Conservation (phyloP, 2,888 invertebrate species). For the Ichneumoninae sp. region DNA sequence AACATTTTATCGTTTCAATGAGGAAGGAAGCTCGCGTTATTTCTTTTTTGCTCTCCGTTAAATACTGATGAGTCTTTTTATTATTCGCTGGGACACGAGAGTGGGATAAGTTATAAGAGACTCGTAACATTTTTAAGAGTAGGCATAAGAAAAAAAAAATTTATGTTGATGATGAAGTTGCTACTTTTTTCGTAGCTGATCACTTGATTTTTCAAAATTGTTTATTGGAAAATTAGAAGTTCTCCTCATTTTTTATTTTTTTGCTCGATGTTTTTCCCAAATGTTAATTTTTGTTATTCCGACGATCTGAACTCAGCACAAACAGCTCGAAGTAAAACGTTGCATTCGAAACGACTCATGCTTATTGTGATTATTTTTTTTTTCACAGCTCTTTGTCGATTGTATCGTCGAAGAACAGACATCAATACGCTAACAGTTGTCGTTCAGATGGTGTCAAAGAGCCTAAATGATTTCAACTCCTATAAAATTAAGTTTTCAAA, state of each 20-base stretch:
- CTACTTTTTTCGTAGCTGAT: neutral
- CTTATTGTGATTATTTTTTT: neutral
- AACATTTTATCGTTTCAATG: no score
- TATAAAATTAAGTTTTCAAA: no score
- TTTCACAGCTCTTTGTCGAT: neutral
- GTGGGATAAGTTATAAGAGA: neutral
- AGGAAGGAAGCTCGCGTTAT: no score
- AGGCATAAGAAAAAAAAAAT: neutral
- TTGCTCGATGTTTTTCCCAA: no score
- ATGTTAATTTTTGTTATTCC: neutral
- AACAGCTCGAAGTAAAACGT: neutral
- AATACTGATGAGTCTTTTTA: neutral
- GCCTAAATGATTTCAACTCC: no score
- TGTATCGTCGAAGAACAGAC: neutral
- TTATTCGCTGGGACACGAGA: neutral
- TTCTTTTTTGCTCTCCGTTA: neutral
- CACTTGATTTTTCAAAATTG: neutral
- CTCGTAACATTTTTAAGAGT: neutral
- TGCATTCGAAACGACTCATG: neutral
- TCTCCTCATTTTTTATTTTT: neutral
- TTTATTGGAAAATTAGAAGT: no score
- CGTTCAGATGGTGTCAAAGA: neutral
- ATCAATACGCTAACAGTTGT: neutral
- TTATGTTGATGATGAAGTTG: neutral
- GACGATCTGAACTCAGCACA: neutral